Evolutionary conservation across 2,113 vertebrate genomes (phyloP).

Genomic region (Engystomops pustulosus): DNA sequence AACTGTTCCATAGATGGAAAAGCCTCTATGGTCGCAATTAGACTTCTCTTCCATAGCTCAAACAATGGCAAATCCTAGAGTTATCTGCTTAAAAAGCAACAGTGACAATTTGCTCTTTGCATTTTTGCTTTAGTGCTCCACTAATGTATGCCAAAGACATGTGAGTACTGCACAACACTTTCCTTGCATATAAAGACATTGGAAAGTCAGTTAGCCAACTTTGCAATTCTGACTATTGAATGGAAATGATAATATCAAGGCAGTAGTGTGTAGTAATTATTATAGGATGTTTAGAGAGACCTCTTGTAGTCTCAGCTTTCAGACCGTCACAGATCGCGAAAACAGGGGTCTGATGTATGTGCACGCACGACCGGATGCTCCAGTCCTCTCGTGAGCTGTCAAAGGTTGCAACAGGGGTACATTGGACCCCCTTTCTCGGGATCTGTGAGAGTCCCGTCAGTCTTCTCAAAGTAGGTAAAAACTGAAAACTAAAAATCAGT

Average conservation of each 20-base stretch:
- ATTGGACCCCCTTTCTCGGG: no score
- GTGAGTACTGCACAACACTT: conserved; percentile 30
- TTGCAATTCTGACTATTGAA: conserved; percentile 45
- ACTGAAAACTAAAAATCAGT: no score
- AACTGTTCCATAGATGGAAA: conserved; percentile 5
- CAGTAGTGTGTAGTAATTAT: conserved; percentile 45
- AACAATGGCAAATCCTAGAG: conserved; percentile 9
- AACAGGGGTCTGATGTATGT: no score
- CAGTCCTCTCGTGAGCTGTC: no score
- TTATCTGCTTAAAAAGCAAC: conserved; percentile 1
- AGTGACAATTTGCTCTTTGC: not conserved
- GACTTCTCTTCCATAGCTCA: not conserved
- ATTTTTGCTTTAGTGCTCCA: conserved; percentile 17
- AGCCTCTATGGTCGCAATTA: conserved; percentile 15
- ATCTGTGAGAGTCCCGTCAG: no score
- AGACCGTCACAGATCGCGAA: no score
- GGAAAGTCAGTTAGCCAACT: conserved; percentile 46
- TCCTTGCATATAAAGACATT: conserved; percentile 49
- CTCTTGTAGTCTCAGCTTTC: conserved; percentile 39
- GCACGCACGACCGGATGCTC: no score
- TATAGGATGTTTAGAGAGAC: conserved; percentile 48
- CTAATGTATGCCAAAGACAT: conserved; percentile 25
- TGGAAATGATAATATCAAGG: conserved; percentile 46
- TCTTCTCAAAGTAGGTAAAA: no score
- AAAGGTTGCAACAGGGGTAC: no score